Conservation (phyloP, 1,140 invertebrate species). For the Thaumatotibia leucotreta region DNA sequence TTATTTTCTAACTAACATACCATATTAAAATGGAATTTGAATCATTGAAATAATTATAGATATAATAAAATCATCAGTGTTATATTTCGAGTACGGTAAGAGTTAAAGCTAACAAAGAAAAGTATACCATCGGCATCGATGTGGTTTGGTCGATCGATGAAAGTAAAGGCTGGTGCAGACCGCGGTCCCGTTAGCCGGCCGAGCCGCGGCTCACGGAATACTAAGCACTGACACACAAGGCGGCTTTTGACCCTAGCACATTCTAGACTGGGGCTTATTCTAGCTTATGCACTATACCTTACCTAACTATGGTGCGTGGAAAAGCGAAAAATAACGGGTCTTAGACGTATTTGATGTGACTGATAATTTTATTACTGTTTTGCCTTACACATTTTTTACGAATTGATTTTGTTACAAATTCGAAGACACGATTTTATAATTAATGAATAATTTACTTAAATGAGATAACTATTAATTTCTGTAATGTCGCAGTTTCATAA, state of each 20-base stretch:
- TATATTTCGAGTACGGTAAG: slow-evolving; percentile 27
- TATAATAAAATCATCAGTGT: slow-evolving; percentile 21
- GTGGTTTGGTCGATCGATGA: slow-evolving; percentile 65
- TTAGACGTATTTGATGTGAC: not conserved
- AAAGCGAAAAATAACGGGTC: not conserved
- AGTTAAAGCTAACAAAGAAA: slow-evolving; percentile 69
- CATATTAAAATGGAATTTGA: not conserved
- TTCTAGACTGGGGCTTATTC: slow-evolving; percentile 69
- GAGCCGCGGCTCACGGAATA: slow-evolving; percentile 63
- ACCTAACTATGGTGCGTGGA: not conserved
- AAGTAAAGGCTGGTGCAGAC: slow-evolving; percentile 71
- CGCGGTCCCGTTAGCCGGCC: slow-evolving; percentile 64
- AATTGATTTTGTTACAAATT: too few relatives aligned
- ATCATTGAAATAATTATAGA: not conserved
- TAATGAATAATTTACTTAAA: too few relatives aligned
- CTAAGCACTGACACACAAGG: slow-evolving; percentile 74
- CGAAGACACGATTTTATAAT: too few relatives aligned
- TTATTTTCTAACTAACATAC: too few relatives aligned
- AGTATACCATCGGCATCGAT: slow-evolving; percentile 57
- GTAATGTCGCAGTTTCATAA: too few relatives aligned
- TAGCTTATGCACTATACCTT: slow-evolving; percentile 49
- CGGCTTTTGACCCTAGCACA: slow-evolving; percentile 74
- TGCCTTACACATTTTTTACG: too few relatives aligned
- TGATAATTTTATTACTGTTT: too few relatives aligned
- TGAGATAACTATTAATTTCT: too few relatives aligned